These are phyloP conservation scores for Okamejei kenojei DNA, from an alignment of 2,797 vertebrate species.

Conservation along the genomic window DNA sequence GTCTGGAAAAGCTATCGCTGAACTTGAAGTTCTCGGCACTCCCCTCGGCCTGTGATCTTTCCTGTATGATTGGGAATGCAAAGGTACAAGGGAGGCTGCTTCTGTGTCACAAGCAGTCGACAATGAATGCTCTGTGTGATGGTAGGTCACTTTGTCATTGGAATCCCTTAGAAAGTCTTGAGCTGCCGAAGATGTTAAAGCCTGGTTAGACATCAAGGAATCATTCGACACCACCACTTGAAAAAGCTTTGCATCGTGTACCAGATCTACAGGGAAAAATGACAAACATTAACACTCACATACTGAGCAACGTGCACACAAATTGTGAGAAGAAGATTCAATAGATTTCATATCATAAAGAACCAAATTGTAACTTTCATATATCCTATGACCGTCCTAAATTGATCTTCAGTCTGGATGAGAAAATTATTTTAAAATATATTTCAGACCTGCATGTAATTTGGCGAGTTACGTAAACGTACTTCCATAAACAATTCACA, in stretches of 20 bases:
- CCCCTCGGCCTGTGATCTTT: slow-evolving; percentile 91
- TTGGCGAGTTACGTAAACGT: neutral
- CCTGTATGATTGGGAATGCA: slow-evolving; percentile 84
- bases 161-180: slow-evolving; percentile 77
- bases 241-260: slow-evolving; percentile 86
- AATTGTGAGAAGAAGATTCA: neutral
- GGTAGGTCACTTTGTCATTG: slow-evolving; percentile 69
- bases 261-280: slow-evolving; percentile 66
- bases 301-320: neutral
- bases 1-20: slow-evolving; percentile 91
- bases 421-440: neutral
- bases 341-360: neutral
- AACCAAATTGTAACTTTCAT: neutral
- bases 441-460: neutral
- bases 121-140: slow-evolving; percentile 76
- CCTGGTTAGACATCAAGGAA: slow-evolving; percentile 93
- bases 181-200: slow-evolving; percentile 85
- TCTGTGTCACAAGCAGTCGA: slow-evolving; percentile 76
- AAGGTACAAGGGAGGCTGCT: slow-evolving; percentile 67
- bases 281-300: neutral
- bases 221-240: slow-evolving; percentile 89
- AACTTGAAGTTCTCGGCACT: slow-evolving; percentile 92
- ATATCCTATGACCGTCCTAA: neutral
- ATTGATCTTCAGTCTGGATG: neutral
- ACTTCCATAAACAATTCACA: no score